Evolutionary conservation across 2,797 vertebrate genomes (phyloP).

Genomic region (Astyanax mexicanus): DNA sequence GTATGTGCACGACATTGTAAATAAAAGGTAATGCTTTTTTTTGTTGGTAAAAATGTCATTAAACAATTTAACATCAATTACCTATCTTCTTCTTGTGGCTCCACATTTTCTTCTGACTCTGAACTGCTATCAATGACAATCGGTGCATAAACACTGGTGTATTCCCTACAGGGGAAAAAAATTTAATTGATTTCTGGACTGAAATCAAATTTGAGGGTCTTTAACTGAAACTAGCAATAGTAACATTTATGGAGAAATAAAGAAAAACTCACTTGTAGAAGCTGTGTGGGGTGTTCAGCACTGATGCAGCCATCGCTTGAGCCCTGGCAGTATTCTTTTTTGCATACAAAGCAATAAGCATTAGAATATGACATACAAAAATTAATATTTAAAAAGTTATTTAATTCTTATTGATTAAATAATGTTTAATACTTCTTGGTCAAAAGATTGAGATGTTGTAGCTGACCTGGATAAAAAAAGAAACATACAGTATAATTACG

Average conservation of each 20-base stretch:
- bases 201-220: too few species aligned
- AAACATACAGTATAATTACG: too few species aligned
- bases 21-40: too few species aligned
- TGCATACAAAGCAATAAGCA: background rate
- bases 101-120: background rate
- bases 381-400: too few species aligned
- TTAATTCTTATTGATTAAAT: too few species aligned
- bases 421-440: conserved; percentile 8
- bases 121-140: too few species aligned
- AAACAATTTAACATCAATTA: too few species aligned
- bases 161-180: background rate
- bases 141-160: conserved; percentile 2
- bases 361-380: background rate
- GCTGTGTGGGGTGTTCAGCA: background rate
- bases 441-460: background rate
- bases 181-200: too few species aligned
- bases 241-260: too few species aligned
- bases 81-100: background rate
- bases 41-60: too few species aligned
- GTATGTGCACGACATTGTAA: too few species aligned
- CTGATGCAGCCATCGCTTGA: background rate
- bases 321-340: background rate
- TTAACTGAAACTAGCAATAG: too few species aligned
- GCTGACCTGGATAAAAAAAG: background rate
- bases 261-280: background rate